Evolutionary conservation across 2,888 invertebrate species (phyloP).

Genomic region (Pycnomerus fuliginosus): DNA sequence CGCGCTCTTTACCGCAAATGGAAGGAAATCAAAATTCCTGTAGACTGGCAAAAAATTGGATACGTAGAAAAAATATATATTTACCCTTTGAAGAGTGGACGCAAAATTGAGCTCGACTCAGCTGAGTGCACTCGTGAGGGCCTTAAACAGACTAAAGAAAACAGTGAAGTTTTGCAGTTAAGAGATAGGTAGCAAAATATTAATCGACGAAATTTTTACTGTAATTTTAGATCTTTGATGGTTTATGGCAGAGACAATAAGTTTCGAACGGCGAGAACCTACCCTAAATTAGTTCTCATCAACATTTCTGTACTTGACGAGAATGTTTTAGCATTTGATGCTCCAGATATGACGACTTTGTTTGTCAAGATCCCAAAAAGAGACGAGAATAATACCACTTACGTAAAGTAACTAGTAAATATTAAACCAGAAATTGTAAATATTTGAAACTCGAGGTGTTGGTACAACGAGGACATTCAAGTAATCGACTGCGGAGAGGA

Average conservation of each 20-base stretch:
- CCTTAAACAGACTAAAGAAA: slow-evolving; percentile 35
- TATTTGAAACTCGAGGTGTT: slow-evolving; percentile 5
- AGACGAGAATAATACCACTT: slow-evolving; percentile 26
- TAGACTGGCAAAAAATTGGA: slow-evolving; percentile 46
- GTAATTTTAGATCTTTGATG: slow-evolving; percentile 48
- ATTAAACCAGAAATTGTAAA: not conserved
- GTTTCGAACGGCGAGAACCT: slow-evolving; percentile 52
- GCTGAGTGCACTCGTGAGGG: slow-evolving; percentile 46
- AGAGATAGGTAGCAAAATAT: slow-evolving; percentile 40
- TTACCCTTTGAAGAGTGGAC: slow-evolving; percentile 51
- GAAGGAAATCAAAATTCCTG: slow-evolving; percentile 33
- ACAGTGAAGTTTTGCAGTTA: slow-evolving; percentile 35
- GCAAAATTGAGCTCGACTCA: slow-evolving; percentile 40
- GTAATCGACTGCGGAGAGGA: slow-evolving; percentile 65
- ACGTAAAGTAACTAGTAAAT: slow-evolving; percentile 26
- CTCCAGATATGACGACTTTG: slow-evolving; percentile 52
- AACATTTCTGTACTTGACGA: slow-evolving; percentile 50
- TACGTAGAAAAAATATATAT: slow-evolving; percentile 43
- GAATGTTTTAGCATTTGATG: slow-evolving; percentile 51
- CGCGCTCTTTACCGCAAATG: slow-evolving; percentile 34
- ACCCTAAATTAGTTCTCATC: slow-evolving; percentile 54
- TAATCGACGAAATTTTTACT: slow-evolving; percentile 4
- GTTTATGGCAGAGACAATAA: slow-evolving; percentile 50
- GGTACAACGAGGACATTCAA: slow-evolving; percentile 46
- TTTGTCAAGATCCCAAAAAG: slow-evolving; percentile 50